A percentile compares a stretch with the other conserved stretches of the same genome.
Evolutionary conservation across 2,888 invertebrate genomes (phyloP).

Genomic region (Oligia fasciuncula): DNA sequence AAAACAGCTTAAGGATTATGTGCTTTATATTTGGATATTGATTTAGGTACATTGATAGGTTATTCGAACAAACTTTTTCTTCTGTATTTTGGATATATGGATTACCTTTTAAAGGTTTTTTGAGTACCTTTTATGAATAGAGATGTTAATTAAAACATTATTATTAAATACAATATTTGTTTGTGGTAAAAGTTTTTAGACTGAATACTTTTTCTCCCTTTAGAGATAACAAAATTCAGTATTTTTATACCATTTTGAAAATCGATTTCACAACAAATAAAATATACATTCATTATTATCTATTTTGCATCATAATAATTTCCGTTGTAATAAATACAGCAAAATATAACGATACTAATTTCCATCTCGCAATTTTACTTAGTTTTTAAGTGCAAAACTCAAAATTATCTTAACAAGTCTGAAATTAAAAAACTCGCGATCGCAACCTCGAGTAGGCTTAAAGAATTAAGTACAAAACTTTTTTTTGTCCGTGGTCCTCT

Average conservation of each 20-base stretch:
- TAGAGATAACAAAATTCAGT: slow-evolving; percentile 31
- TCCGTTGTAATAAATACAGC: neutral
- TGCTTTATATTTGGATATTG: slow-evolving; percentile 47
- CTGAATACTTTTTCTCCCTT: slow-evolving; percentile 16
- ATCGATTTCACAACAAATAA: neutral
- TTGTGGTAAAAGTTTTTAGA: slow-evolving; percentile 5
- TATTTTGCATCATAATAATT: slow-evolving; percentile 9
- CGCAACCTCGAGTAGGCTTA: slow-evolving; percentile 56
- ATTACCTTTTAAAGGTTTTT: slow-evolving; percentile 13
- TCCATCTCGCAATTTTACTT: slow-evolving; percentile 31
- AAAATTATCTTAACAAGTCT: slow-evolving; percentile 49
- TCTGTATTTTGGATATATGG: slow-evolving; percentile 3
- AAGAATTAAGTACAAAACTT: slow-evolving; percentile 73
- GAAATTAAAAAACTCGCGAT: slow-evolving; percentile 40
- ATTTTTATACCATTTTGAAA: slow-evolving; percentile 21
- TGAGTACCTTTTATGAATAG: slow-evolving; percentile 2
- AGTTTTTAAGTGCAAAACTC: slow-evolving; percentile 51
- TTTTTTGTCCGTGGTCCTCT: slow-evolving; percentile 80
- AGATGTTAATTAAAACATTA: slow-evolving; percentile 23
- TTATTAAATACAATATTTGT: slow-evolving; percentile 20
- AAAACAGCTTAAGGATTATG: slow-evolving; percentile 53
- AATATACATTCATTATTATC: slow-evolving; percentile 1
- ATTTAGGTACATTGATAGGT: slow-evolving; percentile 20
- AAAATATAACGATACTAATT: slow-evolving; percentile 27
- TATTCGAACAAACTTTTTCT: slow-evolving; percentile 20